Conservation (phyloP, 1,140 invertebrate genomes). For the Heliconius melpomene region DNA sequence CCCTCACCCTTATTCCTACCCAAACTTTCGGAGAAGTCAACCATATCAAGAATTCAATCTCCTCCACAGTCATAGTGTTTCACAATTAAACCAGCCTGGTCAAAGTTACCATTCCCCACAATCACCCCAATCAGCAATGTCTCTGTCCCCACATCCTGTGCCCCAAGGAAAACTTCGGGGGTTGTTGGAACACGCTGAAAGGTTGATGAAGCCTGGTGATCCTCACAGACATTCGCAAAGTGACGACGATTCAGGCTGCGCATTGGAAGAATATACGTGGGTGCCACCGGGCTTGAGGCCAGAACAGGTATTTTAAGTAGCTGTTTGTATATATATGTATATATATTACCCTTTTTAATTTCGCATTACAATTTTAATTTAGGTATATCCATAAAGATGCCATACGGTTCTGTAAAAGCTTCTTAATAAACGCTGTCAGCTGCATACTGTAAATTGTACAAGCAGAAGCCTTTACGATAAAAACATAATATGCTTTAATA, state of each 20-base stretch:
- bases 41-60: constrained; percentile 59
- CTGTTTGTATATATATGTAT: background rate
- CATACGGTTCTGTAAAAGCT: background rate
- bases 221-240: constrained; percentile 95
- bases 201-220: constrained; percentile 82
- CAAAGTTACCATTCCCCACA: constrained; percentile 67
- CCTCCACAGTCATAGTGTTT: constrained; percentile 59
- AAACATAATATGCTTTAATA: background rate
- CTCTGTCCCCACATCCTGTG: constrained; percentile 74
- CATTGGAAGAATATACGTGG: constrained; percentile 99
- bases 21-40: constrained; percentile 60
- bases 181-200: constrained; percentile 76
- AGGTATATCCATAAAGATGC: background rate
- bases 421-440: background rate
- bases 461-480: background rate
- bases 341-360: background rate
- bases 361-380: background rate
- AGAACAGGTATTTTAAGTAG: constrained; percentile 89
- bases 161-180: constrained; percentile 77
- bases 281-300: constrained; percentile 97
- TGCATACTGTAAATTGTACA: background rate
- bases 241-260: constrained; percentile 98
- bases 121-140: constrained; percentile 71
- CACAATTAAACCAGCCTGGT: constrained; percentile 57
- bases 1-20: constrained; percentile 66